Percentiles rank a stretch among this genome's conserved stretches.
These are phyloP conservation scores for Echinometra lucunter DNA, from an alignment of 53 echinoderm and acorn worm species.

Conservation along the genomic window DNA sequence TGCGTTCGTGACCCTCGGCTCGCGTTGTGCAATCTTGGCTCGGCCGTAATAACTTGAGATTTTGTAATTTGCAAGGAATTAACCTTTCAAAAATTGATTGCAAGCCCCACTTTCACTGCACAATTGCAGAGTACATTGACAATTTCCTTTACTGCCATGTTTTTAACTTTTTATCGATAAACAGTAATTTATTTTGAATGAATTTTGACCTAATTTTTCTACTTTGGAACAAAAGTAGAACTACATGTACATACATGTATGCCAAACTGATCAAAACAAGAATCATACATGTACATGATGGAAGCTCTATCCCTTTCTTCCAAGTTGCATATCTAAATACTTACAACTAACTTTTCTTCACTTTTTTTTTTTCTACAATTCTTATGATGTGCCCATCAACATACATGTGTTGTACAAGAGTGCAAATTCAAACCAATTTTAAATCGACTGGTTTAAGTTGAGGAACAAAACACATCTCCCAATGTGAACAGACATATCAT, in stretches of 20 bases:
- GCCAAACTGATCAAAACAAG: background rate
- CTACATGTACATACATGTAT: no score
- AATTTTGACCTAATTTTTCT: background rate
- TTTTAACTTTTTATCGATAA: background rate
- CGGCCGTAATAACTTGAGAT: conserved; percentile 44
- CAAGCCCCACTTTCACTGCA: conserved; percentile 8
- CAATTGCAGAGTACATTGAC: background rate
- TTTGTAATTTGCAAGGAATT: conserved; percentile 55
- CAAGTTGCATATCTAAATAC: no score
- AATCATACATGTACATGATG: background rate
- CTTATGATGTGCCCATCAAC: no score
- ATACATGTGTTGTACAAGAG: no score
- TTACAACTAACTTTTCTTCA: no score
- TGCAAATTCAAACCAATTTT: no score
- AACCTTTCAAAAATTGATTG: conserved; percentile 40
- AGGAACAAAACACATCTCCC: no score
- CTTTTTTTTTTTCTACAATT: no score
- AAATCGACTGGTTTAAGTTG: no score
- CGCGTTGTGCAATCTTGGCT: background rate
- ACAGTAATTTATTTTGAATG: background rate
- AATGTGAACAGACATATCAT: background rate
- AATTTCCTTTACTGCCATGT: background rate
- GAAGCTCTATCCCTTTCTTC: no score
- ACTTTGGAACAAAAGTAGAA: background rate
- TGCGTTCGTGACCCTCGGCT: background rate